A percentile compares a stretch with the other conserved stretches of the same genome.
Conservation (phyloP, 2,113 vertebrate species). For the Leuciscus idus region DNA sequence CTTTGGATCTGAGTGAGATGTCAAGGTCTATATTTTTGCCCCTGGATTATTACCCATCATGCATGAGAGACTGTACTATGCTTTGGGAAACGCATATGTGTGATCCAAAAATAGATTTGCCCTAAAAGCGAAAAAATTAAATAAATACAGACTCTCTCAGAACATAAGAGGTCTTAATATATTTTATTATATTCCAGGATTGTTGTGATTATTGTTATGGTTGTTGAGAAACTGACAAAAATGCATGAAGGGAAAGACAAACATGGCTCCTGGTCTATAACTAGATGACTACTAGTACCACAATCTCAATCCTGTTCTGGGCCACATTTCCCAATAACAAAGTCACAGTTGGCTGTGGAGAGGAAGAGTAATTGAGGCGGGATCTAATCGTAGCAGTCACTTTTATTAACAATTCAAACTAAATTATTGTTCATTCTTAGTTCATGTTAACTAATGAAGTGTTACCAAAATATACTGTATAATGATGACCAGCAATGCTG, state of each 20-base stretch:
- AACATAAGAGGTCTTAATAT: not conserved
- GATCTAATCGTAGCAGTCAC: too few species aligned
- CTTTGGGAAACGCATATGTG: constrained; percentile 47
- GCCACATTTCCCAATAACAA: too few species aligned
- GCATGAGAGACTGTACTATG: constrained; percentile 44
- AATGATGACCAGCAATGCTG: too few species aligned
- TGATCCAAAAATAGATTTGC: constrained; percentile 36
- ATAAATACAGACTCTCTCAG: constrained; percentile 1
- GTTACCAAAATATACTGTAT: too few species aligned
- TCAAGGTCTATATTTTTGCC: constrained; percentile 28
- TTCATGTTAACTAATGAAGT: too few species aligned
- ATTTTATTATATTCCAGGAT: not conserved
- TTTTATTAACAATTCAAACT: too few species aligned
- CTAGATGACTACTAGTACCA: too few species aligned
- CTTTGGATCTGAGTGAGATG: constrained; percentile 7
- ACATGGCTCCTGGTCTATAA: too few species aligned
- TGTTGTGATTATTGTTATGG: not conserved
- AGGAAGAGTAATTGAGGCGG: too few species aligned
- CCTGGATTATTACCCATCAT: constrained; percentile 42
- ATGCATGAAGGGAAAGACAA: not conserved
- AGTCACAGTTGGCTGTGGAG: too few species aligned
- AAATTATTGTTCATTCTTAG: not conserved
- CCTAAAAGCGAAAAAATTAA: constrained; percentile 13
- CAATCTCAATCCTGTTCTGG: too few species aligned
- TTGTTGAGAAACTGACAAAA: not conserved